A percentile compares a stretch with the other conserved stretches of the same genome.
Conservation (phyloP, 1,140 invertebrate genomes). For the Sinonovacula constricta region DNA sequence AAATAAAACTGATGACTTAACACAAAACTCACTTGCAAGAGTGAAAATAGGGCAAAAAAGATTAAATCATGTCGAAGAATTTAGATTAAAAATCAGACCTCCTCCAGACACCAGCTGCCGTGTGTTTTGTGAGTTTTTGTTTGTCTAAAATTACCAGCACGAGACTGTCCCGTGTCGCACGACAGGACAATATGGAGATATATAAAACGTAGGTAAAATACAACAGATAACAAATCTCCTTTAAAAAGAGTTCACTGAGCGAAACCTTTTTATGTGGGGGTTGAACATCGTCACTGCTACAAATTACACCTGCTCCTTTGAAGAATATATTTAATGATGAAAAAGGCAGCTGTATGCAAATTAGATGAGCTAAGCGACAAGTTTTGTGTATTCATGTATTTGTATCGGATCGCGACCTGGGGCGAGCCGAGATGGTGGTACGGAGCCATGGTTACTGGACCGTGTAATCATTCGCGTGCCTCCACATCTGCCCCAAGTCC, state of each 20-base stretch:
- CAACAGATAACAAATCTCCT: conserved; percentile 7
- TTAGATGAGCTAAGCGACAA: neutral
- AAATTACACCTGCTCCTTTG: conserved; percentile 49
- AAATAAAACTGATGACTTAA: too few species aligned
- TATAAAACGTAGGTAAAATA: conserved; percentile 34
- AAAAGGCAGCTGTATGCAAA: conserved; percentile 49
- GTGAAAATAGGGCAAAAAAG: too few species aligned
- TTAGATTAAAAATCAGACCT: neutral
- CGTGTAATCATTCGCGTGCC: conserved; percentile 52
- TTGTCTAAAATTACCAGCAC: too few species aligned
- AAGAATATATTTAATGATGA: conserved; percentile 14
- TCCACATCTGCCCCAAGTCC: conserved; percentile 42
- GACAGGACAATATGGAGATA: neutral
- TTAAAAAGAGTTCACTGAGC: conserved; percentile 6
- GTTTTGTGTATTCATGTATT: too few species aligned
- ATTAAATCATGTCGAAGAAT: too few species aligned
- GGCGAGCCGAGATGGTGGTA: conserved; percentile 11
- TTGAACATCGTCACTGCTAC: conserved; percentile 14
- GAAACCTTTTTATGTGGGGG: conserved; percentile 15
- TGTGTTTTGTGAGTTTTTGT: neutral
- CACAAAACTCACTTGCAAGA: too few species aligned
- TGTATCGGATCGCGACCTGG: neutral
- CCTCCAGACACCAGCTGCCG: neutral
- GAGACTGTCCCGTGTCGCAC: neutral
- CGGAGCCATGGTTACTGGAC: conserved; percentile 10